These are phyloP conservation scores for Neoascia interrupta DNA, from an alignment of 2,888 invertebrate genomes.

Conservation along the genomic window DNA sequence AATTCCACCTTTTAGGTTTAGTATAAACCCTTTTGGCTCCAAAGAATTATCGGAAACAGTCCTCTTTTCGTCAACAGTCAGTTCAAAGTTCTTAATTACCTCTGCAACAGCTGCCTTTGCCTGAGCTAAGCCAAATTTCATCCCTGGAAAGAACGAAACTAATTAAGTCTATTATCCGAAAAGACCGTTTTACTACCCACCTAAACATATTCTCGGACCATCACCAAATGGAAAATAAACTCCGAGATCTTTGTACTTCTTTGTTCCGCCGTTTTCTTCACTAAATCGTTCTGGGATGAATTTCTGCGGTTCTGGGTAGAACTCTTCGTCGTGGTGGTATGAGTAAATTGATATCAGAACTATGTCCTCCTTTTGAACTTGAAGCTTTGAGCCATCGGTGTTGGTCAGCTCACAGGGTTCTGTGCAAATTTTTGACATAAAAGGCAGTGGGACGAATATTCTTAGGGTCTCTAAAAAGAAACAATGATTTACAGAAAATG, in stretches of 20 bases:
- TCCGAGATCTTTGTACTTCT: slow-evolving; percentile 72
- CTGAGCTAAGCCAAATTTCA: slow-evolving; percentile 67
- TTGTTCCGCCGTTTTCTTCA: slow-evolving; percentile 74
- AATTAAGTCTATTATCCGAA: too few species aligned
- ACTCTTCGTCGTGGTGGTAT: slow-evolving; percentile 79
- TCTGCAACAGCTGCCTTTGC: slow-evolving; percentile 68
- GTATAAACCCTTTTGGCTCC: slow-evolving; percentile 63
- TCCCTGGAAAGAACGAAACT: too few species aligned
- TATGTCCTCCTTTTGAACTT: slow-evolving; percentile 64
- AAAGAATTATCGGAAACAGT: slow-evolving; percentile 67
- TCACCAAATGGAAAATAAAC: slow-evolving; percentile 78
- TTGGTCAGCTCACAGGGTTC: slow-evolving; percentile 66
- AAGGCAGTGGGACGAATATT: slow-evolving; percentile 72
- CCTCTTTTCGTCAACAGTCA: slow-evolving; percentile 58
- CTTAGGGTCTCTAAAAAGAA: slow-evolving; percentile 74
- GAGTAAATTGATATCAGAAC: slow-evolving; percentile 70
- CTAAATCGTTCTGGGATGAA: slow-evolving; percentile 81
- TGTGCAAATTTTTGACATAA: slow-evolving; percentile 73
- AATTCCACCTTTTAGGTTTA: slow-evolving; percentile 69
- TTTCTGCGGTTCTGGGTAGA: slow-evolving; percentile 80
- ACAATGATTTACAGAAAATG: neutral
- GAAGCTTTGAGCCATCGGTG: slow-evolving; percentile 60
- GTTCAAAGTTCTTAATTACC: slow-evolving; percentile 69
- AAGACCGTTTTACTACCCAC: slow-evolving; percentile 64
- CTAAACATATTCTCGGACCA: slow-evolving; percentile 79